Evolutionary conservation across 2,888 invertebrate species (phyloP).

Genomic region (Oscheius myriophilus): DNA sequence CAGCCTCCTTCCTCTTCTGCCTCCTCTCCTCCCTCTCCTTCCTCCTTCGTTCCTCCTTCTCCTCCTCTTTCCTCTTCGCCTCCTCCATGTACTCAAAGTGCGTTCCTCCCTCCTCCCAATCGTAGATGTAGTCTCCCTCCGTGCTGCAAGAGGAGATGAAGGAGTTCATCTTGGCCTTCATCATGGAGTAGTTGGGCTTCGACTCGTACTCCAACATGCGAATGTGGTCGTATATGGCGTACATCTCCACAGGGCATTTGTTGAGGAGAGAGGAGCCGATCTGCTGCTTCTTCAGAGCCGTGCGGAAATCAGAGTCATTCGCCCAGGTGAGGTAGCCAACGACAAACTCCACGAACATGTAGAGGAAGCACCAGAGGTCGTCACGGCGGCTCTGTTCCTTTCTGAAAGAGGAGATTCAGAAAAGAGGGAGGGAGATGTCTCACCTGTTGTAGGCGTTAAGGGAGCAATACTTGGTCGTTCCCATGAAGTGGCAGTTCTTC

Average conservation of each 20-base stretch:
- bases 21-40: too few species aligned
- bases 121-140: constrained; percentile 32
- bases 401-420: constrained; percentile 2
- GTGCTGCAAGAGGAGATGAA: background rate
- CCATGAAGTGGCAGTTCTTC: constrained; percentile 48
- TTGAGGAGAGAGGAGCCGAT: constrained; percentile 39
- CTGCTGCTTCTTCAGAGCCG: constrained; percentile 34
- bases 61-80: constrained; percentile 1
- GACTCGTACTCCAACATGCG: constrained; percentile 33
- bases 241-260: constrained; percentile 45
- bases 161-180: constrained; percentile 27
- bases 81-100: constrained; percentile 9
- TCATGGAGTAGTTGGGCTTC: constrained; percentile 42
- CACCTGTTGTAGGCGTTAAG: constrained; percentile 29
- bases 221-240: constrained; percentile 46
- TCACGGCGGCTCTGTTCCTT: constrained; percentile 61
- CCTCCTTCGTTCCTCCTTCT: too few species aligned
- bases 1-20: too few species aligned
- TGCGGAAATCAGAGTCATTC: constrained; percentile 34
- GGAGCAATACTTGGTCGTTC: constrained; percentile 57
- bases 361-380: constrained; percentile 64
- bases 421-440: background rate
- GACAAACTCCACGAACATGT: constrained; percentile 59
- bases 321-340: constrained; percentile 44
- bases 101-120: constrained; percentile 43